Evolutionary conservation across 2,888 invertebrate genomes (phyloP).

Genomic region (Lissonota sp.): DNA sequence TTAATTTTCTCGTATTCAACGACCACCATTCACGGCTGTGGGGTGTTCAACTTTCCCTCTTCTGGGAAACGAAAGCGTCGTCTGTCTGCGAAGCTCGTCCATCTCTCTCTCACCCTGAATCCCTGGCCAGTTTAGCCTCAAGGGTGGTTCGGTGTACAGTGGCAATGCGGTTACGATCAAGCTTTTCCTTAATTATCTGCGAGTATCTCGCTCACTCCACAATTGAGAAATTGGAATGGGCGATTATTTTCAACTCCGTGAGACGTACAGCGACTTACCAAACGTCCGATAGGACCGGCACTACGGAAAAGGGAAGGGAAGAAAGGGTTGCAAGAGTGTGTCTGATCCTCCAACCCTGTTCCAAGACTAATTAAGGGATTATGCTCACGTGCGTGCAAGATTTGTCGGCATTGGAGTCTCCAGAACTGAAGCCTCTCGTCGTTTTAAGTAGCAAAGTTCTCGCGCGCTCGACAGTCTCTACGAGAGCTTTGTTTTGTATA

Average conservation of each 20-base stretch:
- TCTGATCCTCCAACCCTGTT: constrained; percentile 8
- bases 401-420: constrained; percentile 66
- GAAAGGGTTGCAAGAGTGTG: constrained; percentile 19
- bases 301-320: constrained; percentile 32
- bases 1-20: constrained; percentile 26
- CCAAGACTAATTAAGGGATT: constrained; percentile 74
- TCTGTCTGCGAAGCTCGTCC: neutral
- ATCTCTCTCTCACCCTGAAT: neutral
- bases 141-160: neutral
- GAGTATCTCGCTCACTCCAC: constrained; percentile 13
- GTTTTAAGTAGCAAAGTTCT: constrained; percentile 41
- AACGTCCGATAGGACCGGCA: constrained; percentile 24
- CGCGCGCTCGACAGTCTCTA: constrained; percentile 1
- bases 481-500: constrained; percentile 2
- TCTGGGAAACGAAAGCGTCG: neutral
- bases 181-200: constrained; percentile 38
- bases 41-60: too few relatives aligned
- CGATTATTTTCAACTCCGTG: constrained; percentile 1
- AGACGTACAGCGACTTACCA: constrained; percentile 29
- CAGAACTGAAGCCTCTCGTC: constrained; percentile 16
- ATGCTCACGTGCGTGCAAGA: constrained; percentile 71
- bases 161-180: constrained; percentile 29
- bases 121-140: neutral
- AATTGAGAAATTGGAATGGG: constrained; percentile 32
- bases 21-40: neutral